These are phyloP conservation scores for Bubalus kerabau DNA, from an alignment of 2,113 vertebrate genomes.

Conservation along the genomic window DNA sequence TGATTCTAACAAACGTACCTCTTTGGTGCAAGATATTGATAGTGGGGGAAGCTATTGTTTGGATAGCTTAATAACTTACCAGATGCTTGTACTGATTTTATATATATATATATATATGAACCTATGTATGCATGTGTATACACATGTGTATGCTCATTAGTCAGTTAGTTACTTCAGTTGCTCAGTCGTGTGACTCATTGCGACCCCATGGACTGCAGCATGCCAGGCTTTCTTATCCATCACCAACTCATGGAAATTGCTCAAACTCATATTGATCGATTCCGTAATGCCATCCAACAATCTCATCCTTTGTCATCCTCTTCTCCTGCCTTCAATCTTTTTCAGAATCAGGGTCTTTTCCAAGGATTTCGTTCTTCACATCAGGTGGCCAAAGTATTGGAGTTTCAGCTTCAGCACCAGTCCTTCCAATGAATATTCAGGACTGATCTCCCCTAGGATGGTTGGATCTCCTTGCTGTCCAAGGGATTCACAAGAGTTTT, in stretches of 20 bases:
- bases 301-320: neutral
- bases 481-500: too few species aligned
- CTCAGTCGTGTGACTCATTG: neutral
- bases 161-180: neutral
- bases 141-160: neutral
- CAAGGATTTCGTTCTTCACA: too few species aligned
- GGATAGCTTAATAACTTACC: neutral
- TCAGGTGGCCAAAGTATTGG: too few species aligned
- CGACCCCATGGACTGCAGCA: neutral
- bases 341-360: too few species aligned
- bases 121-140: accelerated
- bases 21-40: neutral
- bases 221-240: neutral
- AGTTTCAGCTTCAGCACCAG: too few species aligned
- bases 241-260: neutral
- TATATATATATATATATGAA: accelerated
- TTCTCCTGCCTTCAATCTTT: too few species aligned
- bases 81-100: neutral
- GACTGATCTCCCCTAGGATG: too few species aligned
- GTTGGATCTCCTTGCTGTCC: too few species aligned
- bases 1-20: neutral
- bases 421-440: too few species aligned
- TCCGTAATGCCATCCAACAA: neutral
- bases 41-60: neutral
- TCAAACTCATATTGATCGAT: neutral